Percentiles rank a stretch among this genome's conserved stretches.
These are phyloP conservation scores for Cyclura pinguis DNA, from an alignment of 2,797 vertebrate species.

Conservation along the genomic window DNA sequence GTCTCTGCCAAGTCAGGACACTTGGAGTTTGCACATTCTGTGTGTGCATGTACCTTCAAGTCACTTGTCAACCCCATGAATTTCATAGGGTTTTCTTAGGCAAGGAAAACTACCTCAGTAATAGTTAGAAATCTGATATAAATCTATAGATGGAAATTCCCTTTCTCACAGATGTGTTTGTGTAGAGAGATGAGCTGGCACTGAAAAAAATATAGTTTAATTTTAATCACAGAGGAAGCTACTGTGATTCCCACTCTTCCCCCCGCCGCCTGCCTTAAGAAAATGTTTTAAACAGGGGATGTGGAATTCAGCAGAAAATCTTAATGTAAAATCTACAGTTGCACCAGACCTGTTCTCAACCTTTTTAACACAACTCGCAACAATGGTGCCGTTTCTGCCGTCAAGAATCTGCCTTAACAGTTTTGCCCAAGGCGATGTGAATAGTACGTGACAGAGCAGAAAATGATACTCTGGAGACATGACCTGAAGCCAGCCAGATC, in stretches of 20 bases:
- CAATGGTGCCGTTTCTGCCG: neutral
- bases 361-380: no score
- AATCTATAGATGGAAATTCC: neutral
- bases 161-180: neutral
- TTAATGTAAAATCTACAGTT: neutral
- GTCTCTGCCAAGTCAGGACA: neutral
- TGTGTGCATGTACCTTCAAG: neutral
- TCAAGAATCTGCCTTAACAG: neutral
- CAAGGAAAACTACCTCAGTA: neutral
- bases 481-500: neutral
- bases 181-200: neutral
- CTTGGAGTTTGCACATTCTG: no score
- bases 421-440: neutral
- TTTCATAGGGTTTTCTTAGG: no score
- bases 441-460: neutral
- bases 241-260: neutral
- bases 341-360: neutral
- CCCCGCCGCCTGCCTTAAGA: neutral
- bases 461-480: neutral
- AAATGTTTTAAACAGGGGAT: neutral
- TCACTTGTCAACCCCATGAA: no score
- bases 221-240: neutral
- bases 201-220: neutral
- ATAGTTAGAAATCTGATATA: neutral
- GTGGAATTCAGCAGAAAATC: neutral